These are phyloP conservation scores for Caenorhabditis inopinata DNA, from an alignment of 1,140 invertebrate species.

Conservation along the genomic window DNA sequence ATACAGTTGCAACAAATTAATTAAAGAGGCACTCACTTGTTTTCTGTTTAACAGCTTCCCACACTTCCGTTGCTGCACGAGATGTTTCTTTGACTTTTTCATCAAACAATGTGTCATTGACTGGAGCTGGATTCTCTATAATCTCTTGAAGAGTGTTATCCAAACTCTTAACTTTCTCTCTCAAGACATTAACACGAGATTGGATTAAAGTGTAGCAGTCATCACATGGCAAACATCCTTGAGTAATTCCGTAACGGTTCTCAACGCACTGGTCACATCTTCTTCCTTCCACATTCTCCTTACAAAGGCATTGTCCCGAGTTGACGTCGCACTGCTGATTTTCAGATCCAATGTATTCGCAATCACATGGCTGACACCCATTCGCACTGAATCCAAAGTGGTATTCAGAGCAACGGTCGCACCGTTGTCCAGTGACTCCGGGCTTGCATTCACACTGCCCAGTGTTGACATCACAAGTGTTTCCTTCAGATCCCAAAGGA, in stretches of 20 bases:
- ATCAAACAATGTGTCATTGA: slow-evolving; percentile 62
- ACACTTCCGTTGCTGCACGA: slow-evolving; percentile 51
- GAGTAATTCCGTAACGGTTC: slow-evolving; percentile 50
- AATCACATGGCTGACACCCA: slow-evolving; percentile 61
- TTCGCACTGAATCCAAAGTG: slow-evolving; percentile 85
- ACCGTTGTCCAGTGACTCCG: slow-evolving; percentile 78
- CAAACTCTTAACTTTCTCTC: slow-evolving; percentile 49
- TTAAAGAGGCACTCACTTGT: background rate
- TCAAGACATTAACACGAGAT: slow-evolving; percentile 55
- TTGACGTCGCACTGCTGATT: slow-evolving; percentile 59
- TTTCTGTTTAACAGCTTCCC: slow-evolving; percentile 55
- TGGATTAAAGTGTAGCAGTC: slow-evolving; percentile 66
- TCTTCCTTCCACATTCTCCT: slow-evolving; percentile 91
- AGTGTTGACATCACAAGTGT: slow-evolving; percentile 76
- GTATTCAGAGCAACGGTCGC: slow-evolving; percentile 80
- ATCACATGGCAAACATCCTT: slow-evolving; percentile 61
- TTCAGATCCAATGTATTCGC: slow-evolving; percentile 59
- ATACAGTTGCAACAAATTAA: background rate
- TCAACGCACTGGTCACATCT: slow-evolving; percentile 83
- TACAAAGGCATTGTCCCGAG: slow-evolving; percentile 79
- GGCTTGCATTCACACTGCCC: slow-evolving; percentile 84
- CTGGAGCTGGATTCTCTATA: slow-evolving; percentile 63
- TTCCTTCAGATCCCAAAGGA: slow-evolving; percentile 80
- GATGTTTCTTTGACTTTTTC: slow-evolving; percentile 54
- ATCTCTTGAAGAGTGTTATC: slow-evolving; percentile 63